phyloP scores from a whole-genome alignment of 2,113 vertebrate species.

The Echinops telfairi region DNA sequence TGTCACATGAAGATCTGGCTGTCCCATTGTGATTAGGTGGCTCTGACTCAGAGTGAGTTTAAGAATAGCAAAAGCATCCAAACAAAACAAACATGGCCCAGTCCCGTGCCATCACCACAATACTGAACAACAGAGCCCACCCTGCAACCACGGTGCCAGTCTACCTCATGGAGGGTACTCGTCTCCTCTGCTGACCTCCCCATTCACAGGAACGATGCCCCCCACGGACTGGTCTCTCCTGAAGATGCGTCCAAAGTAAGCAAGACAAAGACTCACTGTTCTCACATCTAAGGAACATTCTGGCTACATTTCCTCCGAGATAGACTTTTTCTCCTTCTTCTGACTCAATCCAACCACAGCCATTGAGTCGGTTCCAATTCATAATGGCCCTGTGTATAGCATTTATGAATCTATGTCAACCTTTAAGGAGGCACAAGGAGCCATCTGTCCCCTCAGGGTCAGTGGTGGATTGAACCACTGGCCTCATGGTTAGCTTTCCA shows the following conservation, averaged over 20 bases:
- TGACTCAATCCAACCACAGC: too few species aligned
- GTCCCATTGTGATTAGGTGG: neutral
- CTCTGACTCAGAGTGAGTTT: neutral
- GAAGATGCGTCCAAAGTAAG: too few species aligned
- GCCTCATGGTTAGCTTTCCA: too few species aligned
- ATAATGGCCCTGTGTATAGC: too few species aligned
- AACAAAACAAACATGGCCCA: neutral
- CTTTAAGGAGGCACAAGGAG: too few species aligned
- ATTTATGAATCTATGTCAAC: too few species aligned
- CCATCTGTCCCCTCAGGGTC: too few species aligned
- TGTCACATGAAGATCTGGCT: fast-evolving
- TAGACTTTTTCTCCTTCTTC: neutral
- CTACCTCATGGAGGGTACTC: neutral
- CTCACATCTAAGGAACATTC: neutral
- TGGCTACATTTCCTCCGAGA: neutral
- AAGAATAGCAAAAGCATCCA: too few species aligned
- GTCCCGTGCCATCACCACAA: neutral
- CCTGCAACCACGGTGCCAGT: neutral
- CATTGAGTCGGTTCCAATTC: too few species aligned
- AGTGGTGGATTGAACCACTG: too few species aligned
- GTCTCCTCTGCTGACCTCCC: neutral
- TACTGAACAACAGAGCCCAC: neutral
- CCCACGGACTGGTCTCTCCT: neutral
- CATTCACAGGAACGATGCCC: neutral
- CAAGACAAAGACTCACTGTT: neutral